Evolutionary conservation across 2,888 invertebrate species (phyloP).

Genomic region (Pyrrhosoma nymphula): DNA sequence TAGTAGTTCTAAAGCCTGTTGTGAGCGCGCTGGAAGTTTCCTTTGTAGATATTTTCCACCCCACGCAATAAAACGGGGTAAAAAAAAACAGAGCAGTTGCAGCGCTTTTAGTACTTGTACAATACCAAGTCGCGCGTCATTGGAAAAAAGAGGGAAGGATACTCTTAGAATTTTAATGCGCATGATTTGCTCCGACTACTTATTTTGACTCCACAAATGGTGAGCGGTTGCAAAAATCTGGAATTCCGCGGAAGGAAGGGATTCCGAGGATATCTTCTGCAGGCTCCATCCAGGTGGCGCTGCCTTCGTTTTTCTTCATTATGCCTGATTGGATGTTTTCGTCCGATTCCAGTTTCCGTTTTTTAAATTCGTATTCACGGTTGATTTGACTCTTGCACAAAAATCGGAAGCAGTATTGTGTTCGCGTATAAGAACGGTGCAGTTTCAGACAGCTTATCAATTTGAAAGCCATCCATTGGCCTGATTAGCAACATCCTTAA

Average conservation of each 20-base stretch:
- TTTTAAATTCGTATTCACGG: too few species aligned
- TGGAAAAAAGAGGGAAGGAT: conserved; percentile 19
- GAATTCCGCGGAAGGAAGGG: not conserved
- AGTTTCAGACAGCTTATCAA: not conserved
- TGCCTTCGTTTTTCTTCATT: not conserved
- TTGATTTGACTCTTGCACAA: not conserved
- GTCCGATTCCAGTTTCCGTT: not conserved
- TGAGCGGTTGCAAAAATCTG: not conserved
- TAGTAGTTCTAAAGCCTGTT: not conserved
- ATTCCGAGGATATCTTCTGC: not conserved
- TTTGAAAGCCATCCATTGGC: too few species aligned
- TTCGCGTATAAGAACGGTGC: not conserved
- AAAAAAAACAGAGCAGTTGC: not conserved
- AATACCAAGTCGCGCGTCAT: not conserved
- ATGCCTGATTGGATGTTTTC: not conserved
- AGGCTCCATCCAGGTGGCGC: not conserved
- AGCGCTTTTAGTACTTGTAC: not conserved
- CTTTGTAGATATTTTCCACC: conserved; percentile 1
- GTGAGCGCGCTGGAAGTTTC: not conserved
- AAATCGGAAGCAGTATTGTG: not conserved
- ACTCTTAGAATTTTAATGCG: conserved; percentile 28
- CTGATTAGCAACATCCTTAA: too few species aligned
- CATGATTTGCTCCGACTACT: not conserved
- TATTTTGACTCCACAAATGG: not conserved
- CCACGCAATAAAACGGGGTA: not conserved